These are phyloP conservation scores for Meleagris gallopavo DNA, from an alignment of 2,113 vertebrate genomes.

Conservation along the genomic window DNA sequence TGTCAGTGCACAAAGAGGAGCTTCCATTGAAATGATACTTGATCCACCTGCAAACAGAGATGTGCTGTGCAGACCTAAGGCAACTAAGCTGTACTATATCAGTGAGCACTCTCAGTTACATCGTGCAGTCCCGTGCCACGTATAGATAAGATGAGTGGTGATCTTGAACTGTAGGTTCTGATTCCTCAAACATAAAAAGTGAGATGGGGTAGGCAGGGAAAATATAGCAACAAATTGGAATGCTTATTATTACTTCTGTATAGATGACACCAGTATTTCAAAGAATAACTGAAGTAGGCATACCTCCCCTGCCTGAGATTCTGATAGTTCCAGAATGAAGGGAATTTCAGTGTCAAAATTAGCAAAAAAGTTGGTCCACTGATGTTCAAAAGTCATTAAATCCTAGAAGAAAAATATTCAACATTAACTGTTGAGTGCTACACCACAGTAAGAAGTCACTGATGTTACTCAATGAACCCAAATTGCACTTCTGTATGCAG, in stretches of 20 bases:
- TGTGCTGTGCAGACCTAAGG: not conserved
- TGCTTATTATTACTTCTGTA: not conserved
- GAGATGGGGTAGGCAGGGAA: not conserved
- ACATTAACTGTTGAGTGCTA: not conserved
- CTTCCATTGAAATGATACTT: not conserved
- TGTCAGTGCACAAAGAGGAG: rapidly evolving
- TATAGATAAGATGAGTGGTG: not conserved
- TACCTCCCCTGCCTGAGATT: constrained; percentile 95
- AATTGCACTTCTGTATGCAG: not conserved
- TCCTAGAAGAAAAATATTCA: constrained; percentile 76
- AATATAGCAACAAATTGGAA: not conserved
- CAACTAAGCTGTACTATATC: not conserved
- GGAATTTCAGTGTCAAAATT: constrained; percentile 93
- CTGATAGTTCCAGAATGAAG: constrained; percentile 93
- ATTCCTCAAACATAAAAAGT: not conserved
- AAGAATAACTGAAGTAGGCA: not conserved
- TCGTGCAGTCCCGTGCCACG: rapidly evolving
- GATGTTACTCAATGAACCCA: not conserved
- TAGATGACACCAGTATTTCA: not conserved
- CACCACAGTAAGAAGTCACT: not conserved
- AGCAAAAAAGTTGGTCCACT: constrained; percentile 92
- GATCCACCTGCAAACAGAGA: not conserved
- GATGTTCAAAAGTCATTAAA: constrained; percentile 88
- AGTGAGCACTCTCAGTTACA: not conserved
- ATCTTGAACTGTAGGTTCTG: rapidly evolving